Base-by-base conservation (phyloP, 2,888 invertebrate genomes). In the Meta bourneti region DNA sequence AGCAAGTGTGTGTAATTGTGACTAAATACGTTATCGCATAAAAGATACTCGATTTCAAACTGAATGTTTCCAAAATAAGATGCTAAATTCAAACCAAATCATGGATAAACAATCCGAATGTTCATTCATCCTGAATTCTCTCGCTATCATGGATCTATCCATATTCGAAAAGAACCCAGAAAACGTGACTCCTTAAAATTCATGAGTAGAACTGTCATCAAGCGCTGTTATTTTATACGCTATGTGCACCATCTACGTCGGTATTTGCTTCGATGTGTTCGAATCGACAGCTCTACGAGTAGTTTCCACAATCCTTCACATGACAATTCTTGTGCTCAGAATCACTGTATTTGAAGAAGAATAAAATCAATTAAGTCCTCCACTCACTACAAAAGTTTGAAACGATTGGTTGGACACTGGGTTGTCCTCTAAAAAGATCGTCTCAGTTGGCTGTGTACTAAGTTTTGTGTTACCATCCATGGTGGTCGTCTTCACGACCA, bases 111-210 rank as follows among this genome's bases (percentile, higher is more conserved):
- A 34, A 34, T 34, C 34, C 1, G 4, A 34, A 69, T 82, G 71
- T 7, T 71, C 71, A 72, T 48, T 72, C 1, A 72, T 82, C n/a
- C 52, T 82, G 20, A 5, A 70, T 20, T 71, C 82, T 7, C 52
- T 87, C 0, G 8, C 54, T 16, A 13, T 80, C n/a, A 19, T 87
- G 6, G 87, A 79, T 48, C 16, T 87, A 48, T 54, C 16, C n/a
- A 16, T 87, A 19, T 19, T n/a, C 4, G 16, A 72, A 9, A n/a
- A 72, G n/a, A 51, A 51, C 51, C 19, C 19, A 9, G 5, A 6
- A 2, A 52, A 1, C 16, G 48, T 1, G 9, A 0, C 9, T 54
- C 7, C 5, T n/a, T 54, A 7, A 81, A 51, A 69, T 16, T 6
- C 1, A 69, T 69, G 1, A 6, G 75, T 34, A 80, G 34, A 69